Evolutionary conservation across 2,113 vertebrate species (phyloP).

Genomic region (Tretioscincus oriximinensis): DNA sequence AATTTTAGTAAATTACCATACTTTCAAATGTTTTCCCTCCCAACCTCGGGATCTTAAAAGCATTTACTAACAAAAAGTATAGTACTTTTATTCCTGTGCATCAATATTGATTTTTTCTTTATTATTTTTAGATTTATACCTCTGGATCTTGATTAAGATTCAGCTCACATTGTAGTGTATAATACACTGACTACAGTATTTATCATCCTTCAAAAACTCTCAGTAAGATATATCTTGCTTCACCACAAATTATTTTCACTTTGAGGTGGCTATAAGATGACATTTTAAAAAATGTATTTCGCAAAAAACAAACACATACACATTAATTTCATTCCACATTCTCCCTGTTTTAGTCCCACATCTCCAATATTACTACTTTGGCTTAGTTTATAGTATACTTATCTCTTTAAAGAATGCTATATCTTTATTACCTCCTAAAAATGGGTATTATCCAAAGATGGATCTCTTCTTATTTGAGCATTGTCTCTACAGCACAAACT

Average conservation of each 20-base stretch:
- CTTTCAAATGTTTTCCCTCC: slow-evolving; percentile 50
- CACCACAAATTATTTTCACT: slow-evolving; percentile 57
- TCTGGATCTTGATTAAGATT: slow-evolving; percentile 57
- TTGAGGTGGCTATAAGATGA: slow-evolving; percentile 44
- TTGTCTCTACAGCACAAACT: slow-evolving; percentile 44
- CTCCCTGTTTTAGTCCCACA: slow-evolving; percentile 43
- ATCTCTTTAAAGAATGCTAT: slow-evolving; percentile 47
- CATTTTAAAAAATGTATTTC: slow-evolving; percentile 26
- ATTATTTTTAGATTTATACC: slow-evolving; percentile 68
- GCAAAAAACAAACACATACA: background rate
- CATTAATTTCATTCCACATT: slow-evolving; percentile 57
- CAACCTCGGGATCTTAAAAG: slow-evolving; percentile 50
- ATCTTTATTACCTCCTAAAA: slow-evolving; percentile 36
- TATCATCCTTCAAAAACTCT: slow-evolving; percentile 56
- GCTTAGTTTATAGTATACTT: slow-evolving; percentile 43
- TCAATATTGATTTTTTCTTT: slow-evolving; percentile 62
- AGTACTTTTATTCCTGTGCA: slow-evolving; percentile 55
- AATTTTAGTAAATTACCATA: slow-evolving; percentile 35
- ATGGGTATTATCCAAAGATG: slow-evolving; percentile 42
- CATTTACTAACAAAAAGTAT: slow-evolving; percentile 63
- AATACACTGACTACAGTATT: slow-evolving; percentile 55
- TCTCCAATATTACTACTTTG: slow-evolving; percentile 20
- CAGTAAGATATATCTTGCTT: slow-evolving; percentile 64
- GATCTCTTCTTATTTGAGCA: slow-evolving; percentile 44
- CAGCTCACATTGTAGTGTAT: slow-evolving; percentile 48